Conservation (phyloP, 2,797 vertebrate genomes). For the Molossus molossus region DNA sequence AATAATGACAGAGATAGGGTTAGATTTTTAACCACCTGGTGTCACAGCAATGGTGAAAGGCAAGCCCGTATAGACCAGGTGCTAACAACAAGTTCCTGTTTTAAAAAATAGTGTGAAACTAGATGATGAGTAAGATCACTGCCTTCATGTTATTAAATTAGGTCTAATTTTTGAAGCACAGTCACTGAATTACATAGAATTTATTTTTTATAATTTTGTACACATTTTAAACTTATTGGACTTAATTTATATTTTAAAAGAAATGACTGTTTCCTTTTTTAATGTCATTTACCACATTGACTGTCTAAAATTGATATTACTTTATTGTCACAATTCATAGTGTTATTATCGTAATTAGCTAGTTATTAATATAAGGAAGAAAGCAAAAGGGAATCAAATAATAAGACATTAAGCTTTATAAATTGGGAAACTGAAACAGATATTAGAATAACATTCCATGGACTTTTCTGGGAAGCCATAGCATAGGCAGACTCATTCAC, state of each 20-base stretch:
- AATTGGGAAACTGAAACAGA: no score
- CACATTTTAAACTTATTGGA: not conserved
- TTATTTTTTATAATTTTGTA: not conserved
- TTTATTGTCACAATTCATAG: not conserved
- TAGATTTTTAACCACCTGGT: slow-evolving; percentile 1
- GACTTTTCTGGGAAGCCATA: no score
- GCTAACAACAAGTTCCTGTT: not conserved
- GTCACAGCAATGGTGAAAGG: slow-evolving; percentile 15
- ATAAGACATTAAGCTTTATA: no score
- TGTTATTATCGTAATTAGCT: no score
- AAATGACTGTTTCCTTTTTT: not conserved
- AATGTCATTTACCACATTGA: not conserved
- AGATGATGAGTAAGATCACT: not conserved
- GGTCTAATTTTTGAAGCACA: not conserved
- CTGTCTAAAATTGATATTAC: not conserved
- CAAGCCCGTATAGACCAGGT: not conserved
- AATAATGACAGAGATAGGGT: slow-evolving; percentile 33
- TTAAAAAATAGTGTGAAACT: not conserved
- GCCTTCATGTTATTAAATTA: not conserved
- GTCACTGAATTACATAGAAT: not conserved
- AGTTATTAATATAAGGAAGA: no score
- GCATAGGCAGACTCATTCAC: no score
- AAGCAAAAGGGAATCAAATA: no score
- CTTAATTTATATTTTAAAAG: slow-evolving; percentile 12
- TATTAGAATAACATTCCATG: no score